A percentile compares a stretch with the other conserved stretches of the same genome.
phyloP scores from a whole-genome alignment of 1,140 invertebrate genomes.

The Aphaenogaster ashmeadi region DNA sequence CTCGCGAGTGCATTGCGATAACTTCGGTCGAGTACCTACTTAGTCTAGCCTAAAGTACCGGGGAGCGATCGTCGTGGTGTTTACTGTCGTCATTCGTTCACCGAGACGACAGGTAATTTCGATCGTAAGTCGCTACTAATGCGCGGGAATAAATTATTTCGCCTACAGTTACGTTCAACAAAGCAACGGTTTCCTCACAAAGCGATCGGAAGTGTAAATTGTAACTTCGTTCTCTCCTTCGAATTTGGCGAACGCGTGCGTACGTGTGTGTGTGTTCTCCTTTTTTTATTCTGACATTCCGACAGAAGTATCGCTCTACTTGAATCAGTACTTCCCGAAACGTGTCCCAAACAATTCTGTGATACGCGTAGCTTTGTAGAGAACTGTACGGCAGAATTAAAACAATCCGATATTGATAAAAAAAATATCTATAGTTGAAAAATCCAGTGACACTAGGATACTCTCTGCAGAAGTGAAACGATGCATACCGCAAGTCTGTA shows the following conservation, averaged over 20 bases:
- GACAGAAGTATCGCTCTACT: not conserved
- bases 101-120: constrained; percentile 37
- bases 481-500: not conserved
- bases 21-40: constrained; percentile 9
- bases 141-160: constrained; percentile 36
- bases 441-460: not conserved
- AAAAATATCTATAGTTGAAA: not conserved
- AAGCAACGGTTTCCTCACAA: not conserved
- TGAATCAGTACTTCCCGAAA: constrained; percentile 3
- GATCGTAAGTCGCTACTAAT: constrained; percentile 14
- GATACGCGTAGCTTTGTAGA: not conserved
- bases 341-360: not conserved
- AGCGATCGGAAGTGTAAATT: not conserved
- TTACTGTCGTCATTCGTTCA: constrained; percentile 41
- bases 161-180: constrained; percentile 11
- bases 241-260: not conserved
- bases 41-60: constrained; percentile 12
- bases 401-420: not conserved
- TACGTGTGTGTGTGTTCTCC: not conserved
- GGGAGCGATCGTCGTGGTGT: not conserved
- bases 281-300: not conserved
- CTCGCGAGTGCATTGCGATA: not conserved
- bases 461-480: not conserved
- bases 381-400: not conserved
- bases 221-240: not conserved